These are phyloP conservation scores for Crypturellus undulatus DNA, from an alignment of 2,113 vertebrate species.

Conservation along the genomic window DNA sequence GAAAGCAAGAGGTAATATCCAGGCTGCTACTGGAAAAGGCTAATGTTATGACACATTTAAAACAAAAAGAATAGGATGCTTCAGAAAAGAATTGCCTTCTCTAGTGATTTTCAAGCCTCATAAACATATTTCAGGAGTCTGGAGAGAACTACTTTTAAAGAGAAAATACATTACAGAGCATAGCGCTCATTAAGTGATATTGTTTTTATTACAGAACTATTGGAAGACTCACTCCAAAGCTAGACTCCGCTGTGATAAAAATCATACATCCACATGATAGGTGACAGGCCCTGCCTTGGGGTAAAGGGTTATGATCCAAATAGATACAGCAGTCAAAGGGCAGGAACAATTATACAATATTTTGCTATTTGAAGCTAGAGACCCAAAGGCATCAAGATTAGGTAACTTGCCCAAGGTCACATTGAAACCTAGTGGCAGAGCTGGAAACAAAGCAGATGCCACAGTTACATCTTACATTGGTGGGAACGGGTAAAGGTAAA, in stretches of 20 bases:
- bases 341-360: neutral
- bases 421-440: neutral
- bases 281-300: neutral
- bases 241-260: neutral
- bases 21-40: neutral
- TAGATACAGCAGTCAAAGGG: neutral
- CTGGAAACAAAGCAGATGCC: neutral
- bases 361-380: constrained; percentile 7
- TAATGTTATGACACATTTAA: neutral
- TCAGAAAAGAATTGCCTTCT: neutral
- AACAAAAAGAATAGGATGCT: neutral
- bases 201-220: neutral
- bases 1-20: neutral
- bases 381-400: neutral
- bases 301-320: neutral
- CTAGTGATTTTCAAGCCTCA: neutral
- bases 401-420: neutral
- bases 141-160: neutral
- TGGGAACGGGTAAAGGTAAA: neutral
- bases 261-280: neutral
- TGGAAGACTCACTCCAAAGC: neutral
- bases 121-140: neutral
- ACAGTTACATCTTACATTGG: neutral
- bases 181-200: neutral
- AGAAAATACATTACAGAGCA: neutral